These are phyloP conservation scores for Trichomycterus rosablanca DNA, from an alignment of 2,113 vertebrate species.

Conservation along the genomic window DNA sequence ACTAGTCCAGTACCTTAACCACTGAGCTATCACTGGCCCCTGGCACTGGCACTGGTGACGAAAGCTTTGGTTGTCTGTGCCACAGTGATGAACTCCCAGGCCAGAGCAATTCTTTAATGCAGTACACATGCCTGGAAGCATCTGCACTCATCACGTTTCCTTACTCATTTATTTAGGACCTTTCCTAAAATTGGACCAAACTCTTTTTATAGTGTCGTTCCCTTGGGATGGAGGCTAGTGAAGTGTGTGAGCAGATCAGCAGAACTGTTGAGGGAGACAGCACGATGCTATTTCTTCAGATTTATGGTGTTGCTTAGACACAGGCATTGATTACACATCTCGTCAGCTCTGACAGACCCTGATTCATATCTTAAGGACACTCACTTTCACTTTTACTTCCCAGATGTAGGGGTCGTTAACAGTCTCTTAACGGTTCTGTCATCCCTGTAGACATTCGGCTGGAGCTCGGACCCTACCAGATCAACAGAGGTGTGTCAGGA, in stretches of 20 bases:
- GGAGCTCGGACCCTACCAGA: not conserved
- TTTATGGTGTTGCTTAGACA: constrained; percentile 23
- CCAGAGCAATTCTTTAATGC: no score
- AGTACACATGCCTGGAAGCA: no score
- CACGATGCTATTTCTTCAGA: constrained; percentile 6
- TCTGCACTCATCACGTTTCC: no score
- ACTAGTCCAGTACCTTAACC: no score
- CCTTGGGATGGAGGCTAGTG: constrained; percentile 2
- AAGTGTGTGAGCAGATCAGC: constrained; percentile 11
- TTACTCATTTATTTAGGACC: no score
- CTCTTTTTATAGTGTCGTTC: no score
- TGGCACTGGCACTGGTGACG: no score
- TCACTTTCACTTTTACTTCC: constrained; percentile 3
- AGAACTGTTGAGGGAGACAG: constrained; percentile 8
- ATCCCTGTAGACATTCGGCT: constrained; percentile 7
- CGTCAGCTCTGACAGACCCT: not conserved
- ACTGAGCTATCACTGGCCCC: no score
- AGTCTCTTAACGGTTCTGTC: not conserved
- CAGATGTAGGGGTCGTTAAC: constrained; percentile 20
- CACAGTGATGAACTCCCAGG: no score
- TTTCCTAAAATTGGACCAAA: no score
- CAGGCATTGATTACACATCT: constrained; percentile 4
- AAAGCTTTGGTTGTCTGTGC: no score
- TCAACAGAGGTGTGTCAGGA: not conserved
- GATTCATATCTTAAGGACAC: constrained; percentile 17